A percentile compares a stretch with the other conserved stretches of the same genome.
Evolutionary conservation across 2,797 vertebrate species (phyloP).

Genomic region (Gallinago nigripennis): DNA sequence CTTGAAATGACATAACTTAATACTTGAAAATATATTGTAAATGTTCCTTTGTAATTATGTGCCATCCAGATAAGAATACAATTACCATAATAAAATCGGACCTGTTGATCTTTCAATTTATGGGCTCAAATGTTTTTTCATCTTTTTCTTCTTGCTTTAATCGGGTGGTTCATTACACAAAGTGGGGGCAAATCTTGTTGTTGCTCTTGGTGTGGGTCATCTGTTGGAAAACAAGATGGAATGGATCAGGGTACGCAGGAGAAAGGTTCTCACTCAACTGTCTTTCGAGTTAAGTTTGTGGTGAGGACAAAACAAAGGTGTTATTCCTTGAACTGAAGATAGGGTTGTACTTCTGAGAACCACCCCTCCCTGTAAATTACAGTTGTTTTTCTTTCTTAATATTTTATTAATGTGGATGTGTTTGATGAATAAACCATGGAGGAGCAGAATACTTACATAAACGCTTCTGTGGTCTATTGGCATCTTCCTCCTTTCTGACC

Average conservation of each 20-base stretch:
- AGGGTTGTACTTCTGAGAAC: not conserved
- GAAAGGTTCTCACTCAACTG: not conserved
- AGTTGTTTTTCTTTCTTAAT: not conserved
- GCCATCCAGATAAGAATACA: conserved; percentile 75
- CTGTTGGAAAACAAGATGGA: not conserved
- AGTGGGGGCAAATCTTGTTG: conserved; percentile 11
- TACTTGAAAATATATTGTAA: conserved; percentile 81
- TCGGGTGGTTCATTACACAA: not conserved
- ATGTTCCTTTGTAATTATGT: conserved; percentile 81
- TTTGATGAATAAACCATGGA: not conserved
- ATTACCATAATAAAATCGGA: conserved; percentile 77
- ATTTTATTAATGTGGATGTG: not conserved
- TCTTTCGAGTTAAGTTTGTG: not conserved
- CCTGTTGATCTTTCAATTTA: conserved; percentile 78
- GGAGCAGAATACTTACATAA: not conserved
- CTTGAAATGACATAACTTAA: conserved; percentile 79
- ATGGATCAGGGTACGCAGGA: not conserved
- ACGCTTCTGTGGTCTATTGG: not conserved
- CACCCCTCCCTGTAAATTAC: not conserved
- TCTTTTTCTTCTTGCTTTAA: conserved; percentile 39
- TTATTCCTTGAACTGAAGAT: not conserved
- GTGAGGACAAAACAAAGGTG: not conserved
- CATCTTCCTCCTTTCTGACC: conserved; percentile 54
- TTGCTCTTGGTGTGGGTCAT: conserved; percentile 21
- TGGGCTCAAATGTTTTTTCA: conserved; percentile 76